These are phyloP conservation scores for Todus mexicanus DNA, from an alignment of 2,797 vertebrate species.

Conservation along the genomic window DNA sequence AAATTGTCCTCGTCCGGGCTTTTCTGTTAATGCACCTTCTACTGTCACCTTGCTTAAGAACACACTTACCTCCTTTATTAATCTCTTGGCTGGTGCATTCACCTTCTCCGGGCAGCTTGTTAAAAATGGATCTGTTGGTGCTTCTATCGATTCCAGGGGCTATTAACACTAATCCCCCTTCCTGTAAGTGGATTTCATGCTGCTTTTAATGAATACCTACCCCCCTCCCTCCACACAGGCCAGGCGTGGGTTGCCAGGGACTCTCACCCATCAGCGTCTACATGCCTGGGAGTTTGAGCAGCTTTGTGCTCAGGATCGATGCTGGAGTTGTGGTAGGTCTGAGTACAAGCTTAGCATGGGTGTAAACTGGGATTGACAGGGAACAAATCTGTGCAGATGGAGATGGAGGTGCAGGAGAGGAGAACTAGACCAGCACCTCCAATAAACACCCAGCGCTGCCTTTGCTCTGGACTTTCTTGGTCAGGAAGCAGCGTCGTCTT, in stretches of 20 bases:
- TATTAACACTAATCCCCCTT: not conserved
- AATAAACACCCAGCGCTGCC: fast-evolving
- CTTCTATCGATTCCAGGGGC: not conserved
- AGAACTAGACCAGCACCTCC: not conserved
- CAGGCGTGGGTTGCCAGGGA: not conserved
- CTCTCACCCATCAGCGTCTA: fast-evolving
- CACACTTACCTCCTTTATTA: not conserved
- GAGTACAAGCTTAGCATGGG: not conserved
- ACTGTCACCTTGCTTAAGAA: not conserved
- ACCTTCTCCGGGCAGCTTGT: not conserved
- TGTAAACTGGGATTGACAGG: not conserved
- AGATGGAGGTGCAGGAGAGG: not conserved
- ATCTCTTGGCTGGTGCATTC: not conserved
- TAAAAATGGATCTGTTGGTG: conserved; percentile 18
- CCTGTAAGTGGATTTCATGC: not conserved
- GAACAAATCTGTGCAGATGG: not conserved
- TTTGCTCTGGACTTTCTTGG: not conserved
- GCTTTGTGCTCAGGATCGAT: not conserved
- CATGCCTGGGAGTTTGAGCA: not conserved
- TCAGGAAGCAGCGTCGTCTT: not conserved
- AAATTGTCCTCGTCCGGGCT: not conserved
- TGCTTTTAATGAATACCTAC: not conserved
- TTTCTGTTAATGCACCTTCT: not conserved
- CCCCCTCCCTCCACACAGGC: not conserved
- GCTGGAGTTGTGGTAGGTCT: not conserved